These are phyloP conservation scores for Gavia stellata DNA, from an alignment of 2,113 vertebrate species.

Conservation along the genomic window DNA sequence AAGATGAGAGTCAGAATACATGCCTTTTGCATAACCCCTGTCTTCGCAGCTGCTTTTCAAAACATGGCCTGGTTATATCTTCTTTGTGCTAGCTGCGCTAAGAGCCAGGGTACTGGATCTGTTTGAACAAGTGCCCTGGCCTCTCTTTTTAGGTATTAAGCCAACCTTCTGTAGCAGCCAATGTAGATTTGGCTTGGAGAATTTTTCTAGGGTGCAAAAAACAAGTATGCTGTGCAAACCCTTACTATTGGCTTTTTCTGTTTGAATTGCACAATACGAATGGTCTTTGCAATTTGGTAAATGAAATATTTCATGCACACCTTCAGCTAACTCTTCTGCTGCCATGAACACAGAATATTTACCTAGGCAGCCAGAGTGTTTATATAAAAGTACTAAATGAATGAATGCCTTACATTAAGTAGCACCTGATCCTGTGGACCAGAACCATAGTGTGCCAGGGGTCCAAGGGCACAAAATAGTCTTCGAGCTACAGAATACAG, in stretches of 20 bases:
- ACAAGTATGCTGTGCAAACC: neutral
- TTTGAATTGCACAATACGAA: neutral
- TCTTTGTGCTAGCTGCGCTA: neutral
- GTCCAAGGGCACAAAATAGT: neutral
- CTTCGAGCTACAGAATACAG: neutral
- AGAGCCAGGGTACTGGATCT: conserved; percentile 1
- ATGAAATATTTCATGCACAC: neutral
- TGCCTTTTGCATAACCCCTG: conserved; percentile 35
- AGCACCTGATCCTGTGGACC: neutral
- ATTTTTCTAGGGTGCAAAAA: neutral
- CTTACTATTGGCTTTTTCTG: neutral
- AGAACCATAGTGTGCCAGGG: neutral
- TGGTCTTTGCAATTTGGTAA: neutral
- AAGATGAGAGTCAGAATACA: neutral
- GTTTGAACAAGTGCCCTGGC: conserved; percentile 41
- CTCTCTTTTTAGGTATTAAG: neutral
- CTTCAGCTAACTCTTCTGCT: neutral
- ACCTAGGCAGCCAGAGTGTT: neutral
- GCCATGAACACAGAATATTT: neutral
- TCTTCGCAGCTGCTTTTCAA: conserved; percentile 35
- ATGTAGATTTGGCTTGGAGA: neutral
- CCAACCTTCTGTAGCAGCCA: conserved; percentile 28
- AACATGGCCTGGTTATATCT: neutral
- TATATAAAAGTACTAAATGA: neutral
- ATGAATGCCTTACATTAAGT: neutral